Base-by-base conservation (phyloP, 2,888 invertebrate genomes). In the Macrosiphum euphorbiae region DNA sequence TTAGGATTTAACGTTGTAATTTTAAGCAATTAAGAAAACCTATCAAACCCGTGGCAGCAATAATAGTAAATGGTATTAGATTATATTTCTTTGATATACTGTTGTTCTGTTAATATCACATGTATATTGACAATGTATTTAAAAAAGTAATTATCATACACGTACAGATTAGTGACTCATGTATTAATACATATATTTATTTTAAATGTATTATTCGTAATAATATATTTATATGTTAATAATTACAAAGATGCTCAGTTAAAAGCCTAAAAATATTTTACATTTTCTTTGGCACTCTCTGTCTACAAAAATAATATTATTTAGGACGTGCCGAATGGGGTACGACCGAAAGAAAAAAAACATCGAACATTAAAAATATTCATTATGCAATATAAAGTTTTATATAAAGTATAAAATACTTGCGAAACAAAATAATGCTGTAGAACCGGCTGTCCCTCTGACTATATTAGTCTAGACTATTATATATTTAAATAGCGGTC, bases 1-100 rank as follows among this genome's bases (percentile, higher is more conserved):
- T 16, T 26, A 4, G 78, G 84, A 84, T 90, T 52, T 84, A 84
- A n/a, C 61, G 89, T n/a, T 26, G 90, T 52, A 35, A 52, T 90
- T 84, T 90, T 8, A 28, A 90, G 16, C 50, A 52, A 90, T 84
- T 52, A 84, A 41, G 84, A 84, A 90, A 84, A 41, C 8, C 67
- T n/a, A 52, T 84, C 78, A 8, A 41, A 84, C 26, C 3, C 41
- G 13, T 20, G 7, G 20, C 78, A 78, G 35, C 35, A 35, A 67
- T 67, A 16, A 67, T 13, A 28, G n/a, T 55, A 24, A 44, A 44
- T 44, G 26, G 26, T 35, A 35, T 35, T 78, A 35, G 78, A 78
- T 78, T 78, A 35, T 78, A 35, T 35, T 78, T 35, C 20, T 35
- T 20, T 35, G 35, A 35, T 20, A 78, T 78, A 35, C 35, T 16